These are phyloP conservation scores for Chrysolina oricalcia DNA, from an alignment of 2,888 invertebrate genomes.

Conservation along the genomic window DNA sequence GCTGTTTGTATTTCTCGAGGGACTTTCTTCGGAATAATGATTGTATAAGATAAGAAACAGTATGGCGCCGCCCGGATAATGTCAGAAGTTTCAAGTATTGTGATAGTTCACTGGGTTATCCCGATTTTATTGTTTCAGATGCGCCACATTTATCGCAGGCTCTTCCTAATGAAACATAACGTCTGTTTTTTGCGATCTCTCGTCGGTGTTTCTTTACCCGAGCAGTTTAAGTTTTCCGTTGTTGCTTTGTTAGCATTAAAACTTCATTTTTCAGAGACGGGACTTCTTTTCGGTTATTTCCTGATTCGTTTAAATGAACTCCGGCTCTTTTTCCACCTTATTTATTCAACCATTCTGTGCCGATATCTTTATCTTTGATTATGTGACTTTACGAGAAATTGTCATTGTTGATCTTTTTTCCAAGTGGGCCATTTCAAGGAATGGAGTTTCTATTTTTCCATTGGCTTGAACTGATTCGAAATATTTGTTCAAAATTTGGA, in stretches of 20 bases:
- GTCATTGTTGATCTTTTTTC: too few species aligned
- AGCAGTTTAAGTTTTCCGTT: slow-evolving; percentile 14
- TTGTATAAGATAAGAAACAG: slow-evolving; percentile 41
- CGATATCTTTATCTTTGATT: too few species aligned
- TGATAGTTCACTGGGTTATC: slow-evolving; percentile 42
- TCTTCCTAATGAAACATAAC: slow-evolving; percentile 26
- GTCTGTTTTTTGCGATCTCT: slow-evolving; percentile 1
- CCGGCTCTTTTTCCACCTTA: background rate
- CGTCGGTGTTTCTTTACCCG: slow-evolving; percentile 4
- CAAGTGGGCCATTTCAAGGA: too few species aligned
- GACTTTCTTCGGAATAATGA: slow-evolving; percentile 25
- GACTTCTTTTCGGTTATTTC: background rate
- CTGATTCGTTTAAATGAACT: slow-evolving; percentile 2
- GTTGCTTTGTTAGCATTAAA: slow-evolving; percentile 17
- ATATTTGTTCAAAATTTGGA: too few species aligned
- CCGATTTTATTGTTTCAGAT: slow-evolving; percentile 38
- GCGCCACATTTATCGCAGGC: slow-evolving; percentile 24
- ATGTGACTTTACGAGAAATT: too few species aligned
- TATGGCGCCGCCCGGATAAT: slow-evolving; percentile 43
- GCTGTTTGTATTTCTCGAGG: slow-evolving; percentile 25
- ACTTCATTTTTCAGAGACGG: slow-evolving; percentile 7
- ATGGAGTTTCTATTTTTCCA: too few species aligned
- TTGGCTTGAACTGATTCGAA: too few species aligned
- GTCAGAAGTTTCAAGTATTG: slow-evolving; percentile 45
- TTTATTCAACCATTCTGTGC: background rate